Evolutionary conservation across 2,113 vertebrate species (phyloP), one percentile per base, ranked within the genome.

Genomic region (Marmota monax): DNA sequence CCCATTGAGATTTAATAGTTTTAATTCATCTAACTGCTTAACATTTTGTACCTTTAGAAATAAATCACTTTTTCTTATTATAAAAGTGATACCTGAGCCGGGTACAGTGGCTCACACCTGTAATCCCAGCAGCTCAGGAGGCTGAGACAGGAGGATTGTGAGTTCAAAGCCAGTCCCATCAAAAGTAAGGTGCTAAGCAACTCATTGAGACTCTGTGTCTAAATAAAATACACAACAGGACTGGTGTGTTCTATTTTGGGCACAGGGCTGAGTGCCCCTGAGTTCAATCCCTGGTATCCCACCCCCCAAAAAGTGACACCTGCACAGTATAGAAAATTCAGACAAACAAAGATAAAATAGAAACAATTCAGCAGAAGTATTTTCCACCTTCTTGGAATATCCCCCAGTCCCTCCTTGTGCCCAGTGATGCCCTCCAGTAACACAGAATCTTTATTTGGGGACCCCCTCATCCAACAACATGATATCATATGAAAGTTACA

Each of bases 41-140:
- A 83, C 18, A 13, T 48, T 89, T 85, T 56, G 9, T 83, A 56
- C 85, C 80, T 92, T 37, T 18, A 65, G 74, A 82, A 73, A 27
- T 22, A 9, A 8, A 34, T 74, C 34, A 23, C 42, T 84, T 96
- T 97, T 86, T 82, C 51, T 90, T 58, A 89, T 29, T 65, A 72
- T 27, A 63, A 63, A 63, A 10, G 51, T 17, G 51, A 53, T 53
- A 53, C 51, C 51, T 53, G 14, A 53, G 51, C 14, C 3, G 23
- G 58, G 58, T 61, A 23, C 20, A 23, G 58, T 67, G 72, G 72
- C 10, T 2, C 51, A 51, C 10, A 14, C 12, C 12, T 51, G 13
- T 51, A 51, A 51, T 51, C 51, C 13, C 51, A 51, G 51, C 3
- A 53, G 51, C 51, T 53, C 51, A 16, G 51, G 51, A 17, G 51